phyloP scores from a whole-genome alignment of 1,140 invertebrate genomes.

The Macrocentrus cingulum region DNA sequence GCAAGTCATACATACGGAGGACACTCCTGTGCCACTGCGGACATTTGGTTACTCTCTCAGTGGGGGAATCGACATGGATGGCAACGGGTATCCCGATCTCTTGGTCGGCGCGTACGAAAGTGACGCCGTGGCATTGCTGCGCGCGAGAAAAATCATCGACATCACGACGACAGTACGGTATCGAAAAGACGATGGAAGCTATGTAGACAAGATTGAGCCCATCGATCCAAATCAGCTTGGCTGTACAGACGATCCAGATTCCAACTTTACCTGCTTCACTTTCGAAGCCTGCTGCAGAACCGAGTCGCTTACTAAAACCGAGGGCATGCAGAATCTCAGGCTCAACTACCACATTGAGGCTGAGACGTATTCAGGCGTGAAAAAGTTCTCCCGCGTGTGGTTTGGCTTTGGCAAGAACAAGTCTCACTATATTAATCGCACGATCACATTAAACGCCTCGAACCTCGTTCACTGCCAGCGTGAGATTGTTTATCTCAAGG shows the following conservation, averaged over 20 bases:
- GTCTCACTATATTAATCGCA: constrained; percentile 63
- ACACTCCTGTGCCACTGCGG: constrained; percentile 59
- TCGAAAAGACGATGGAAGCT: constrained; percentile 38
- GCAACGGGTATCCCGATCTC: constrained; percentile 90
- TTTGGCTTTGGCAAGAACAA: constrained; percentile 62
- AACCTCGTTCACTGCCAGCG: constrained; percentile 66
- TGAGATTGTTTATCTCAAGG: constrained; percentile 81
- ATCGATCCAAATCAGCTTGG: constrained; percentile 79
- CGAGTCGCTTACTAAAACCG: constrained; percentile 64
- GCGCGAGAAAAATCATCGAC: constrained; percentile 83
- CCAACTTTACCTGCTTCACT: constrained; percentile 82
- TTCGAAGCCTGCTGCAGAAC: constrained; percentile 86
- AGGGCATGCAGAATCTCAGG: constrained; percentile 59
- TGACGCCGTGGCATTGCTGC: constrained; percentile 72
- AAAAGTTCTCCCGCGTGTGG: constrained; percentile 81
- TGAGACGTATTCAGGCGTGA: constrained; percentile 74
- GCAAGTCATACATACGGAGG: constrained; percentile 67
- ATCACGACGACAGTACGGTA: constrained; percentile 65
- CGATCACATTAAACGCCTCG: constrained; percentile 61
- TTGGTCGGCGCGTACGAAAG: constrained; percentile 85
- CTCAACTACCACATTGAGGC: constrained; percentile 81
- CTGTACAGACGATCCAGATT: constrained; percentile 66
- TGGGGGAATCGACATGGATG: constrained; percentile 87
- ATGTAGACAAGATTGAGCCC: constrained; percentile 66
- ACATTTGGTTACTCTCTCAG: constrained; percentile 90